A percentile compares a stretch with the other conserved stretches of the same genome.
These are phyloP conservation scores for Fundulus diaphanus DNA, from an alignment of 2,797 vertebrate species.

Conservation along the genomic window DNA sequence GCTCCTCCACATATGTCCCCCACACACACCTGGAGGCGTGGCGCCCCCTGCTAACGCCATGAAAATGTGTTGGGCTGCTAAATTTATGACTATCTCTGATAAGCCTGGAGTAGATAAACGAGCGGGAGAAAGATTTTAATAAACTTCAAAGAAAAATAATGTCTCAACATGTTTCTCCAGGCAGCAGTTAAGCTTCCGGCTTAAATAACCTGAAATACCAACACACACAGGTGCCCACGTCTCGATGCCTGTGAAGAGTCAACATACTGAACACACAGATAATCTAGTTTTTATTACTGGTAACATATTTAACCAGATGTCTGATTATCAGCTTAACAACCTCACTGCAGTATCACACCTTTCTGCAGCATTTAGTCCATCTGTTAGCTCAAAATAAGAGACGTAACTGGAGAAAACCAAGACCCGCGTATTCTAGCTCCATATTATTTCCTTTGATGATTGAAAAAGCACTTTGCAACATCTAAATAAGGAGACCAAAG, in stretches of 20 bases:
- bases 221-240: not conserved
- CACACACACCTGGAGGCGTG: not conserved
- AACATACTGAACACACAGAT: not conserved
- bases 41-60: not conserved
- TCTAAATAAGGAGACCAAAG: no score
- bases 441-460: no score
- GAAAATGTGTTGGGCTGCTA: no score
- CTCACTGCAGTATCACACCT: no score
- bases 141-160: not conserved
- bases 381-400: no score
- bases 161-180: not conserved
- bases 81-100: not conserved
- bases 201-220: conserved; percentile 13
- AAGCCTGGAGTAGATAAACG: not conserved
- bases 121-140: not conserved
- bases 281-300: no score
- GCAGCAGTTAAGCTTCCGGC: not conserved
- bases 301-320: no score
- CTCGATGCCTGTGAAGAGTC: not conserved
- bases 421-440: no score
- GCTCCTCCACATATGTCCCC: not conserved
- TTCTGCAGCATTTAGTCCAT: no score
- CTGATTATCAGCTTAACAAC: no score
- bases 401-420: no score
- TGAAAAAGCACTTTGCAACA: no score